Conservation (phyloP, 23 tunicate genomes). For the Ascidia mentula region DNA sequence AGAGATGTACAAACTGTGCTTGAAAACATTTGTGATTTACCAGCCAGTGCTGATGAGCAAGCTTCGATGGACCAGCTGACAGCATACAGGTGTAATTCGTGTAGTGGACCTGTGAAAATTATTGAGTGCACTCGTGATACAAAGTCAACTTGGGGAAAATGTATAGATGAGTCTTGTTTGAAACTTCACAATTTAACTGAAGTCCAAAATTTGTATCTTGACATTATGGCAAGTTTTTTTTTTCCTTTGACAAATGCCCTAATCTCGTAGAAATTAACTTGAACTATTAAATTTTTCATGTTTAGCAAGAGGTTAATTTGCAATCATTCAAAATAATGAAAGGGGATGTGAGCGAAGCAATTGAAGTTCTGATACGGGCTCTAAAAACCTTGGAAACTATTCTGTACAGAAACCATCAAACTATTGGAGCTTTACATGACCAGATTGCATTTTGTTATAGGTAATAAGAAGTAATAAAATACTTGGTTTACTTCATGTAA, state of each 20-base stretch:
- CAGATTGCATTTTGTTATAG: constrained; percentile 49
- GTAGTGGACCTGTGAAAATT: constrained; percentile 51
- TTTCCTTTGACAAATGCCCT: background rate
- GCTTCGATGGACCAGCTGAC: constrained; percentile 57
- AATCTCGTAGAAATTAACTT: background rate
- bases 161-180: constrained; percentile 44
- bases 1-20: too few relatives aligned
- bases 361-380: background rate
- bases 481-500: too few relatives aligned
- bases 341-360: background rate
- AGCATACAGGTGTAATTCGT: constrained; percentile 55
- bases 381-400: constrained; percentile 13
- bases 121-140: constrained; percentile 22
- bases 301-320: background rate
- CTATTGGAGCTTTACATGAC: constrained; percentile 47
- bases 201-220: background rate
- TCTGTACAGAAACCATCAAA: constrained; percentile 51
- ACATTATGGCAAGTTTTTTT: constrained; percentile 23
- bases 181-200: constrained; percentile 31
- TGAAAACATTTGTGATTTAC: background rate
- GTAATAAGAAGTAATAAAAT: constrained; percentile 24
- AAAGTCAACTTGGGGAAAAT: constrained; percentile 29
- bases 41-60: constrained; percentile 41
- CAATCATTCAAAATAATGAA: background rate
- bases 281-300: background rate